Evolutionary conservation across 1,140 invertebrate species (phyloP).

Genomic region (Drosophila rhopaloa): DNA sequence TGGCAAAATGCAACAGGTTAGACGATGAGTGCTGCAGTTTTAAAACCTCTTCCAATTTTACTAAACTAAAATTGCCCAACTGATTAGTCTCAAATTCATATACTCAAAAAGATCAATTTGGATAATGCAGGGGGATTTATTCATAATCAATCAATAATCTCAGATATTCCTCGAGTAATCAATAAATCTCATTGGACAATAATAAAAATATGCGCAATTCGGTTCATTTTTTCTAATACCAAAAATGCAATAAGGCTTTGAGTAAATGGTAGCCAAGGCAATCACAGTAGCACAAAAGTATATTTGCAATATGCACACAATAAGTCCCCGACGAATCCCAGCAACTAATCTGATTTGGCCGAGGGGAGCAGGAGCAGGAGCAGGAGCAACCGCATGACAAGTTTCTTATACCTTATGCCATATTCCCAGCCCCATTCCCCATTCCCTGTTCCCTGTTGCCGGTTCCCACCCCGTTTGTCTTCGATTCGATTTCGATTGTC

Average conservation of each 20-base stretch:
- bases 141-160: background rate
- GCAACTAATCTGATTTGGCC: conserved; percentile 37
- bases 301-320: conserved; percentile 38
- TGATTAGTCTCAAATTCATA: too few relatives aligned
- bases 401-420: too few relatives aligned
- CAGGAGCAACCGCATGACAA: background rate
- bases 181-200: background rate
- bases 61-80: too few relatives aligned
- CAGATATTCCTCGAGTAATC: background rate
- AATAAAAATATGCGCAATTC: conserved; percentile 5
- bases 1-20: too few relatives aligned
- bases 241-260: background rate
- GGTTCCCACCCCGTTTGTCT: conserved; percentile 24
- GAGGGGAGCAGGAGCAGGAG: background rate
- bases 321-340: conserved; percentile 21
- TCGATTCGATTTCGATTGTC: conserved; percentile 26
- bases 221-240: conserved; percentile 3
- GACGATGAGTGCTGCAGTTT: too few relatives aligned
- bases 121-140: too few relatives aligned
- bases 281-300: conserved; percentile 10
- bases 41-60: too few relatives aligned
- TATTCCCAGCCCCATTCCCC: background rate
- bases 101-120: too few relatives aligned
- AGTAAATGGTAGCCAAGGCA: conserved; percentile 20
- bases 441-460: background rate